These are phyloP conservation scores for Drosophila arawakana DNA, from an alignment of 1,140 invertebrate species.

Conservation along the genomic window DNA sequence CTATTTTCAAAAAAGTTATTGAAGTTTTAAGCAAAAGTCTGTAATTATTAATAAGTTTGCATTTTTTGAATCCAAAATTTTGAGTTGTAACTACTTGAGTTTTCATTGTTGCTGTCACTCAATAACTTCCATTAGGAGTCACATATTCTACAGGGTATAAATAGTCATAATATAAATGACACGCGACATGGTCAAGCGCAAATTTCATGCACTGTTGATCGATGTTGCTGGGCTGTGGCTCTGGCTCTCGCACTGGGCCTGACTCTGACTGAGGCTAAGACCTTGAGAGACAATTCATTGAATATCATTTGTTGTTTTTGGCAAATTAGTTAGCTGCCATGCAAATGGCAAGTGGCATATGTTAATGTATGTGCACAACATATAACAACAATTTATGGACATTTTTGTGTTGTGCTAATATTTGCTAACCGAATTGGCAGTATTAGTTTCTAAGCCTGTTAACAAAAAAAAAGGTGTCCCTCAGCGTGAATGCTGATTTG, in stretches of 20 bases:
- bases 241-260: background rate
- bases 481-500: conserved; percentile 31
- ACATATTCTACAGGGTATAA: conserved; percentile 28
- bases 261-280: conserved; percentile 25
- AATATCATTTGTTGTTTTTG: conserved; percentile 64
- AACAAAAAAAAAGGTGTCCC: conserved; percentile 28
- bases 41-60: background rate
- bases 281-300: conserved; percentile 56
- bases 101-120: background rate
- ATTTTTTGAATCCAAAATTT: no score
- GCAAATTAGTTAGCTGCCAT: conserved; percentile 61
- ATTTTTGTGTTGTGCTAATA: conserved; percentile 37
- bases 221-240: conserved; percentile 53
- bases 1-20: no score
- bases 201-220: conserved; percentile 72
- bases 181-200: conserved; percentile 67
- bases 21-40: background rate
- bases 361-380: conserved; percentile 9
- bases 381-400: conserved; percentile 33
- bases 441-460: conserved; percentile 20
- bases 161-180: conserved; percentile 46
- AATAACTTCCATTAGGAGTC: background rate
- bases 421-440: conserved; percentile 31
- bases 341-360: conserved; percentile 37
- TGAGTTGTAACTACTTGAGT: no score